Percentiles rank a stretch among this genome's conserved stretches.
These are phyloP conservation scores for Alosa alosa DNA, from an alignment of 2,113 vertebrate genomes.

Conservation along the genomic window DNA sequence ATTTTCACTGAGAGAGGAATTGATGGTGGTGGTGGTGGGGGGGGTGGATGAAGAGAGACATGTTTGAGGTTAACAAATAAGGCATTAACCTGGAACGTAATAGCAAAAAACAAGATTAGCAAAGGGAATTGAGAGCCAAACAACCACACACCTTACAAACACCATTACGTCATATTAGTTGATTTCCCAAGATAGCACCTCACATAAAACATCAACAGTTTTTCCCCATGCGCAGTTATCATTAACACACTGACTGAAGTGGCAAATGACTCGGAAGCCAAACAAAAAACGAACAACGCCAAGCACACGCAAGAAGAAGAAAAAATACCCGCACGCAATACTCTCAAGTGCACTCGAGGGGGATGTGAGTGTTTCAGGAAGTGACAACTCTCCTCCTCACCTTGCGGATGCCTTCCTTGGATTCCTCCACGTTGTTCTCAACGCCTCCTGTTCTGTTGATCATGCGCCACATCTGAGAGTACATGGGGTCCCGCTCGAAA, in stretches of 20 bases:
- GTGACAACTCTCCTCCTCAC: conserved; percentile 61
- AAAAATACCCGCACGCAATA: background rate
- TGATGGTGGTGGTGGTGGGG: background rate
- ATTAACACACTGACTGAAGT: background rate
- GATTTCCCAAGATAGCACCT: conserved; percentile 30
- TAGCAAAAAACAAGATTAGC: conserved; percentile 37
- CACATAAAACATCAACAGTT: conserved; percentile 31
- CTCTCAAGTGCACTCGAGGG: background rate
- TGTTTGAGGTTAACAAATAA: conserved; percentile 29
- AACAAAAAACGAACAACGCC: background rate
- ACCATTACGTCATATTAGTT: conserved; percentile 38
- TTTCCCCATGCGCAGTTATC: background rate
- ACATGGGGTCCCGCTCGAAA: conserved; percentile 97
- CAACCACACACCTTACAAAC: conserved; percentile 35
- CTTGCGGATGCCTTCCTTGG: conserved; percentile 91
- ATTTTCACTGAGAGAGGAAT: conserved; percentile 15
- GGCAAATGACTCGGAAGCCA: background rate
- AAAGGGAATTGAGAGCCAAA: conserved; percentile 33
- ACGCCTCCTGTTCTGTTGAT: conserved; percentile 93
- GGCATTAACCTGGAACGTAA: conserved; percentile 34
- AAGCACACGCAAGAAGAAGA: background rate
- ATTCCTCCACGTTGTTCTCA: conserved; percentile 92
- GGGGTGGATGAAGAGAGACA: conserved; percentile 7
- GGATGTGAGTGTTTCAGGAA: background rate
- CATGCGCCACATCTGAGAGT: conserved; percentile 98